Evolutionary conservation across 2,888 invertebrate genomes (phyloP), one percentile per base, ranked within the genome.

Genomic region (Boloria euphrosyne): DNA sequence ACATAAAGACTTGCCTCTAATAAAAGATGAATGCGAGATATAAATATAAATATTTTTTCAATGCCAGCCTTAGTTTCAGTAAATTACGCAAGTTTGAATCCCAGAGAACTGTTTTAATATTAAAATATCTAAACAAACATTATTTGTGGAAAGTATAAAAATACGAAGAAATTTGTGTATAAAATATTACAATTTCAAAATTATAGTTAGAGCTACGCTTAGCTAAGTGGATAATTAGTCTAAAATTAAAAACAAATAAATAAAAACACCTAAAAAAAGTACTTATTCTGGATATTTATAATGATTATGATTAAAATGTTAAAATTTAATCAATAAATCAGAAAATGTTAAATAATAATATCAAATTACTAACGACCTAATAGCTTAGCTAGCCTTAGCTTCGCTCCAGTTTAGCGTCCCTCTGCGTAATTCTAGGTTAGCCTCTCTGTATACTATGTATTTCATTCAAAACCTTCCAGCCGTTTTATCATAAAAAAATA

Each of bases 211-310:
- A 22, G 46, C 31, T 47, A 5, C 13, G 31, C 46, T 27, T 13
- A 16, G 27, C n/a, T n/a, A 57, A 38, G 49, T 59, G 49, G 59
- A 59, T 10, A 47, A 6, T 60, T 14, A 60, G 49, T 49, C 60
- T 44, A 31, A 59, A 46, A 27, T 13, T 14, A 49, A 49, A 47
- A 13, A 31, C 7, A 38, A 5, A 31, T 16, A 49, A 59, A 16
- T 16, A 49, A 47, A 49, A 65, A 65, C 69, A 60, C 68, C 68
- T 68, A 17, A 54, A 67, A 70, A 68, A 65, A 61, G 46, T 58
- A 63, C 70, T 68, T 70, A 68, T 70, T 70, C 70, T 68, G 55
- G 63, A 47, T 52, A 50, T 61, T 66, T 63, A 10, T 27, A 52
- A 44, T 58, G 52, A 59, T 17, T 0, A 47, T 16, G 5, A 13